phyloP scores from a whole-genome alignment of 2,113 vertebrate genomes.

The Pachycephala philippinensis region DNA sequence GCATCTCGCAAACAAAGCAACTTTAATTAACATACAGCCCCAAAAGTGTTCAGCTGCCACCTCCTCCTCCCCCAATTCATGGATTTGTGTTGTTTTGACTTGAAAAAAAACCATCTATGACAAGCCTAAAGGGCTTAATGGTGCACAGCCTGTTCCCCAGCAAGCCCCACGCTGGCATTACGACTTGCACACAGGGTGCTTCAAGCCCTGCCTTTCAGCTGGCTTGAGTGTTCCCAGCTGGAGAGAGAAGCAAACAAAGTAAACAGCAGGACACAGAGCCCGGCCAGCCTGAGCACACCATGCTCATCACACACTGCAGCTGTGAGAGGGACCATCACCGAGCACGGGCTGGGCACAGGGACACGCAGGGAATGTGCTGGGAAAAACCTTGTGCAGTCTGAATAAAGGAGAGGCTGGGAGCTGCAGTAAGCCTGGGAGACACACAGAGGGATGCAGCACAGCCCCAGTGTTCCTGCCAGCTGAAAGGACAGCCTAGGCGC shows the following conservation, averaged over 20 bases:
- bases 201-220: not conserved
- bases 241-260: conserved; percentile 20
- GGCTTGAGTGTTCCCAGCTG: conserved; percentile 28
- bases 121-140: not conserved
- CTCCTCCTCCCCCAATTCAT: not conserved
- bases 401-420: not conserved
- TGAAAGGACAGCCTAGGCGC: not conserved
- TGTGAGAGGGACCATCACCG: rapidly evolving
- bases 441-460: not conserved
- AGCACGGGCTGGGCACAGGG: rapidly evolving
- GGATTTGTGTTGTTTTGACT: not conserved
- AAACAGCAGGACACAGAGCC: not conserved
- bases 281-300: not conserved
- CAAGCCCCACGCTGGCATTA: not conserved
- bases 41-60: not conserved
- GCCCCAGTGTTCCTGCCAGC: not conserved
- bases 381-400: rapidly evolving
- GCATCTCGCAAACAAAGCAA: not conserved
- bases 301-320: not conserved
- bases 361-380: rapidly evolving
- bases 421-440: not conserved
- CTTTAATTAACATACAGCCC: not conserved
- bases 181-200: not conserved
- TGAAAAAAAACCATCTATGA: not conserved
- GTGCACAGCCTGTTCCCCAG: not conserved